These are phyloP conservation scores for Nyctibius bracteatus DNA, from an alignment of 2,113 vertebrate genomes.

Conservation along the genomic window DNA sequence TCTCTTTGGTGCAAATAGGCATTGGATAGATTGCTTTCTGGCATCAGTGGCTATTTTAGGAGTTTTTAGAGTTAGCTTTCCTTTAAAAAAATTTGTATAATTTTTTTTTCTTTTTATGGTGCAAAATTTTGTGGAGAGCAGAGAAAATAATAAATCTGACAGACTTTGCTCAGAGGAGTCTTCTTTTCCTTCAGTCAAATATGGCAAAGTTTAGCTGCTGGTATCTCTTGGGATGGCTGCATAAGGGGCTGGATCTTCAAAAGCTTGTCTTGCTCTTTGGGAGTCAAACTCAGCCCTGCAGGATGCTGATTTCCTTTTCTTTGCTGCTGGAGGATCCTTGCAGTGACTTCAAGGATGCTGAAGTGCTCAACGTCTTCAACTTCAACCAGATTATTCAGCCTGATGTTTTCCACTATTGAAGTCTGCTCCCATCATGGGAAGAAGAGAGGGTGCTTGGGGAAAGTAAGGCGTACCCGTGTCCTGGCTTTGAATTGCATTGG, in stretches of 20 bases:
- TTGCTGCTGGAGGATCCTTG: neutral
- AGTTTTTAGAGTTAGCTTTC: neutral
- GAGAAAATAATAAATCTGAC: neutral
- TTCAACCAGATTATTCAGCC: neutral
- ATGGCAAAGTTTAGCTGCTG: neutral
- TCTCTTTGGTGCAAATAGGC: neutral
- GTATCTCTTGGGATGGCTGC: neutral
- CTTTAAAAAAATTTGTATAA: neutral
- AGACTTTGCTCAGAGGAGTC: neutral
- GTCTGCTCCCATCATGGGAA: neutral
- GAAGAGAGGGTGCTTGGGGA: neutral
- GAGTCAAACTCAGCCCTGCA: neutral
- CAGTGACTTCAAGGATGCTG: neutral
- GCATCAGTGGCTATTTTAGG: neutral
- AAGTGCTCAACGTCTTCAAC: accelerated
- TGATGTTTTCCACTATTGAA: neutral
- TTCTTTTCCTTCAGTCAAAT: neutral
- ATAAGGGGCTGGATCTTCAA: neutral
- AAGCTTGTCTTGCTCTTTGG: neutral
- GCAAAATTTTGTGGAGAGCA: neutral
- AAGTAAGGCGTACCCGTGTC: accelerated
- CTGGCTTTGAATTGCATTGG: accelerated
- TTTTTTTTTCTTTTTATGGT: neutral
- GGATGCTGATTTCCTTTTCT: neutral
- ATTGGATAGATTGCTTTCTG: neutral